Evolutionary conservation across 2,888 invertebrate species (phyloP).

Genomic region (Polydrusus pterygomalis): DNA sequence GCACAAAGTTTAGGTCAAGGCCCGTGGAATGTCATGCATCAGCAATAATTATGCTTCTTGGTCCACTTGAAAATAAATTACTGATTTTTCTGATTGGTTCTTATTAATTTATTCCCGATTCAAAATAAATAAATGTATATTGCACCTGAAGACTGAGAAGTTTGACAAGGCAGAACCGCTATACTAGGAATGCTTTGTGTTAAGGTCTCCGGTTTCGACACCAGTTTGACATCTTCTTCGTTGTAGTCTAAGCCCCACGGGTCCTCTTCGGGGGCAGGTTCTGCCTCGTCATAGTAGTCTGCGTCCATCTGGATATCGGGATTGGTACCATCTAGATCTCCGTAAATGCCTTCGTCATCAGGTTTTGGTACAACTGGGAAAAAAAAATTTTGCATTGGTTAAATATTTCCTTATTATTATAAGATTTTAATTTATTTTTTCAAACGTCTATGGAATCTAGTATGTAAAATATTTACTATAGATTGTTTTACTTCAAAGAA

Average conservation of each 20-base stretch:
- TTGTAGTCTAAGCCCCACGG: slow-evolving; percentile 50
- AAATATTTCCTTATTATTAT: too few species aligned
- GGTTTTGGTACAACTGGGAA: slow-evolving; percentile 30
- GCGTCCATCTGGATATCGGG: slow-evolving; percentile 63
- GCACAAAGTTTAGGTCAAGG: too few species aligned
- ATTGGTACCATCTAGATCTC: slow-evolving; percentile 57
- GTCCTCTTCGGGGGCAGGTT: slow-evolving; percentile 42
- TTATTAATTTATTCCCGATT: too few species aligned
- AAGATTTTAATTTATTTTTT: too few species aligned
- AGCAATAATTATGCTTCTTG: too few species aligned
- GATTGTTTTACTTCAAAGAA: not conserved
- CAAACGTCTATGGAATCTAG: too few species aligned
- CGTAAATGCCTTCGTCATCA: slow-evolving; percentile 60
- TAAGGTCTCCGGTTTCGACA: slow-evolving; percentile 61
- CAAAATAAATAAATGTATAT: too few species aligned
- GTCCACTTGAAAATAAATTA: too few species aligned
- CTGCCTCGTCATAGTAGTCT: slow-evolving; percentile 60
- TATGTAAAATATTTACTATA: not conserved
- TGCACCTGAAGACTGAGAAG: slow-evolving; percentile 49
- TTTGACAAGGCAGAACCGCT: slow-evolving; percentile 68
- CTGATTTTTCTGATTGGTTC: too few species aligned
- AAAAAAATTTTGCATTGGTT: not conserved
- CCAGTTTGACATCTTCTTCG: slow-evolving; percentile 51
- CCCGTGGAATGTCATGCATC: too few species aligned
- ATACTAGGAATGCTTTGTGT: slow-evolving; percentile 63